Evolutionary conservation across 2,113 vertebrate genomes (phyloP).

Genomic region (Actenoides lindsayi): DNA sequence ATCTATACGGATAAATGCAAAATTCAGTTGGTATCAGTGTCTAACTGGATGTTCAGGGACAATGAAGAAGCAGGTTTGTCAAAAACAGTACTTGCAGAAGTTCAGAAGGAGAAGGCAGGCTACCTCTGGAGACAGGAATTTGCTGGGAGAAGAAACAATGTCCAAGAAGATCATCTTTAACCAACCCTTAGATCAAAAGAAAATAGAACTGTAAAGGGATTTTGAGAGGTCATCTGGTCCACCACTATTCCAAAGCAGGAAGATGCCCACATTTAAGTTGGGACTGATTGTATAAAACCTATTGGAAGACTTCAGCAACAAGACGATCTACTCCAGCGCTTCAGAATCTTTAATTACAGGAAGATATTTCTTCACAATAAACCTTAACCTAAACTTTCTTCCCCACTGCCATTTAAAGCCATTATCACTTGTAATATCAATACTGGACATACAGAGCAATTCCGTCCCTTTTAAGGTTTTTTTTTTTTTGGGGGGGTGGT

Average conservation of each 20-base stretch:
- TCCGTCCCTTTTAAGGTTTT: neutral
- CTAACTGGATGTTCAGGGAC: neutral
- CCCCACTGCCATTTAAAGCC: neutral
- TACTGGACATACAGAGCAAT: neutral
- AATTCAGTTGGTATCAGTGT: neutral
- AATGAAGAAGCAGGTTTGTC: neutral
- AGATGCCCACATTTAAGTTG: neutral
- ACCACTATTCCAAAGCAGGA: neutral
- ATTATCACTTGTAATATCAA: neutral
- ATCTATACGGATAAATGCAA: neutral
- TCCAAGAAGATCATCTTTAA: neutral
- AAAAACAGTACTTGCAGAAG: neutral
- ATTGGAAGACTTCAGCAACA: neutral
- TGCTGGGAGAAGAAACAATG: neutral
- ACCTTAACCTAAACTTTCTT: neutral
- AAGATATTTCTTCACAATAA: neutral
- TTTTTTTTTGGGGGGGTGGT: fast-evolving
- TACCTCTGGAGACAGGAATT: neutral
- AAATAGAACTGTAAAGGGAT: neutral
- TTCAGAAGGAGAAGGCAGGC: neutral
- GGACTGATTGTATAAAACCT: neutral
- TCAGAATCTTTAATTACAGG: neutral
- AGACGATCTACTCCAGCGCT: neutral
- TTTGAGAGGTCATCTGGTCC: neutral
- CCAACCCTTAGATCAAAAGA: neutral